Evolutionary conservation across 64 coral and sea anemone species (phyloP), one percentile per base, ranked within the genome.

Genomic region (Montipora capricornis): DNA sequence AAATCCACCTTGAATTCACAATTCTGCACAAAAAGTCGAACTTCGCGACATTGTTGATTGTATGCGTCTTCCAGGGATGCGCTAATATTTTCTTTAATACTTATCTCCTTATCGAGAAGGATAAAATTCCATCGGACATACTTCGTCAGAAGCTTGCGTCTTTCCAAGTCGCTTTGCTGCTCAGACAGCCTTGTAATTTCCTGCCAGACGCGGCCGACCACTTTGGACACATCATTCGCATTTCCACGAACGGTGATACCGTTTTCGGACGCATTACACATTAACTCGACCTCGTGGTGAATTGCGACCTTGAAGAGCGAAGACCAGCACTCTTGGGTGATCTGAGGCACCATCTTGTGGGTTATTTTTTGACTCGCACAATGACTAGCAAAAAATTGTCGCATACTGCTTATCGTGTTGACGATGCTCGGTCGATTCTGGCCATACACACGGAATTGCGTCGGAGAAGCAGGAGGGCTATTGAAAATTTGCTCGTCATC

Each of bases 401-500:
- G 81, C 29, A 84, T 66, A 44, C 81, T 17, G 37, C 64, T 68
- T 2, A 84, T 26, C 3, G 44, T 62, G 17, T 7, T 47, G 12
- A 14, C 68, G 61, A 84, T 62, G 29, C 37, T 68, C 10, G 16
- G 62, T 15, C 15, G 66, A 5, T 84, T 60, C 64, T 84, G 68
- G 11, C 81, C 81, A 8, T 68, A 84, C 29, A 84, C 81, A 68
- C 81, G 81, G 68, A 84, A 84, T 14, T 84, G 57, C 1, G 81
- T 62, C 12, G 55, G 26, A 2, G 58, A 8, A 37, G 37, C 16
- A 17, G 81, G 81, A 2, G 61, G 55, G 55, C 13, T 20, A 11
- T 68, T 68, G 5, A 4, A 13, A 14, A 10, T 68, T n/a, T 24
- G 15, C 46, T 68, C 29, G 5, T 47, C 14, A 26, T 47, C 4